Conservation (phyloP, 2,113 vertebrate species). For the Chitala chitala region DNA sequence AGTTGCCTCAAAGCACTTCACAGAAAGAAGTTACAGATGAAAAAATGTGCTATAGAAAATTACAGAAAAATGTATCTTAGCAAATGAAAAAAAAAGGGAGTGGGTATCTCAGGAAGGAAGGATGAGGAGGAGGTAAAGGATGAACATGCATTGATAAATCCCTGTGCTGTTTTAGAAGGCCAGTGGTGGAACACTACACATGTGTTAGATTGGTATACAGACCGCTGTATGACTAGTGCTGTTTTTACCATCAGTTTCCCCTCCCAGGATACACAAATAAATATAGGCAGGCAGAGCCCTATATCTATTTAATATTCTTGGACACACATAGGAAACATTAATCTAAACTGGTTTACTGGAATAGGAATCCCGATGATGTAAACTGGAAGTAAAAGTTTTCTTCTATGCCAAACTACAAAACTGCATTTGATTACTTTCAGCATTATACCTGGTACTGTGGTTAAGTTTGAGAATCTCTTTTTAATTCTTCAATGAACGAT, state of each 20-base stretch:
- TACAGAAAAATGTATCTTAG: background rate
- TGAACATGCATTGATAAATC: conserved; percentile 17
- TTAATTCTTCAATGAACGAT: too few species aligned
- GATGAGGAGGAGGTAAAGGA: background rate
- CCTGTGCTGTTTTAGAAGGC: background rate
- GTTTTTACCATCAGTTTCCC: conserved; percentile 13
- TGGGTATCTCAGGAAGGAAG: background rate
- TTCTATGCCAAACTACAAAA: background rate
- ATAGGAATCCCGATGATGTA: background rate
- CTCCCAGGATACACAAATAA: background rate
- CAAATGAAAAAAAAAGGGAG: background rate
- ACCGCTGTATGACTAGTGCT: background rate
- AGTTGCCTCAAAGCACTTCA: too few species aligned
- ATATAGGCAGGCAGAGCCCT: background rate
- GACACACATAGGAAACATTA: background rate
- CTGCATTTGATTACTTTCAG: background rate
- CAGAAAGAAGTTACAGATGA: too few species aligned
- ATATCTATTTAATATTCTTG: background rate
- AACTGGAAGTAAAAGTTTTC: background rate
- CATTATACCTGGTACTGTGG: background rate
- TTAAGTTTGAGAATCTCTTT: too few species aligned
- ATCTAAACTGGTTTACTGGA: conserved; percentile 9
- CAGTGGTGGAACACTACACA: conserved; percentile 1
- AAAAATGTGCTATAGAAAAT: background rate
- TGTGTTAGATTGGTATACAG: background rate